Percentiles rank a stretch among this genome's conserved stretches.
phyloP scores from a whole-genome alignment of 2,113 vertebrate species.

The Neomonachus schauinslandi region DNA sequence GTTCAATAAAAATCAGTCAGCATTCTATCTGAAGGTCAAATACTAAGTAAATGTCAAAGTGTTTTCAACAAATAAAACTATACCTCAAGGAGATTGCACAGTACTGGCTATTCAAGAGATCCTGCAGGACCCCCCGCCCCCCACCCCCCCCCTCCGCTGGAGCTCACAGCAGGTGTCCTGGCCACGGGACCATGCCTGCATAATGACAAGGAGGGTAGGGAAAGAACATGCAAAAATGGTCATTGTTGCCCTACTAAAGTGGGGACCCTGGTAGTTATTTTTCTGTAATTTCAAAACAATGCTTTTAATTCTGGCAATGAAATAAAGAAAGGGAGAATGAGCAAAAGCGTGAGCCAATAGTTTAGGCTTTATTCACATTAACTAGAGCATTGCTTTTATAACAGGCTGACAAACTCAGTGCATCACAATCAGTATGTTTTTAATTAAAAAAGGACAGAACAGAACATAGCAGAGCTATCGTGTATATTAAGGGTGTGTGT shows the following conservation, averaged over 20 bases:
- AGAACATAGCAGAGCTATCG: background rate
- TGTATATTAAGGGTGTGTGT: background rate
- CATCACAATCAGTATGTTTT: background rate
- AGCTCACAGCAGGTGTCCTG: background rate
- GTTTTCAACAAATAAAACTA: background rate
- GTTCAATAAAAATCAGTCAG: background rate
- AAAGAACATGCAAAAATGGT: background rate
- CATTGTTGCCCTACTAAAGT: background rate
- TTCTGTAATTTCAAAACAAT: background rate
- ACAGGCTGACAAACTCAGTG: background rate
- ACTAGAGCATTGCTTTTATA: background rate
- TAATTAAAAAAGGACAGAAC: background rate
- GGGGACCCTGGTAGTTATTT: background rate
- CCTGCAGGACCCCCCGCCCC: background rate
- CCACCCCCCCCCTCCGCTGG: no score
- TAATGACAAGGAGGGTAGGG: background rate
- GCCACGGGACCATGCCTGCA: accelerated
- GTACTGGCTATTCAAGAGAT: background rate
- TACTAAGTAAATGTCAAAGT: conserved; percentile 11
- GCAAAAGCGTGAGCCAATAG: no score
- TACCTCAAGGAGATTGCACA: background rate
- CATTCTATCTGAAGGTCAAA: background rate
- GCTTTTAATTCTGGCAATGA: background rate
- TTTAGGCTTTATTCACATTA: background rate
- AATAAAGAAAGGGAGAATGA: background rate